Base-by-base conservation (phyloP, 2,113 vertebrate genomes). In the Anhinga anhinga region DNA sequence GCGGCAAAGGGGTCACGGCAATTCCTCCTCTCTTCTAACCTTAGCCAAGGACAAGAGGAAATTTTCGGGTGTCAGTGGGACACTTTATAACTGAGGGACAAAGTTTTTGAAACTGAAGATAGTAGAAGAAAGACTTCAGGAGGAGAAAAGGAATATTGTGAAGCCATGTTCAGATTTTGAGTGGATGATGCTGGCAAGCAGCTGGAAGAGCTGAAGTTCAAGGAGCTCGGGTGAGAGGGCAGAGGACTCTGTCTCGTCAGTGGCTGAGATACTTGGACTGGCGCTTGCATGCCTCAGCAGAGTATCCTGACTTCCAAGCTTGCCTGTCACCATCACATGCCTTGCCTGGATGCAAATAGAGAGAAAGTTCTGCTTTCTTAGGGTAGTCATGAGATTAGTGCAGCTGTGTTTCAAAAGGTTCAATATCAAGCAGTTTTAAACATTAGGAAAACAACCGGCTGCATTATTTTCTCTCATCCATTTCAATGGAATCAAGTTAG, bases 201-300 rank as follows among this genome's bases (percentile, higher is more conserved):
- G 58, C 45, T 59, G 87, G 82, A 73, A 63, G 58, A 76, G 79
- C 49, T 76, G 84, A 55, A 96, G 94, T 93, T 96, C 91, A 95
- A 94, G 94, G 66, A 93, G 91, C 69, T 96, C 0, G 78, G 73
- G 78, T 90, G 77, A 94, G 91, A 93, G 88, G 84, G 61, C 89
- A 93, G 74, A 88, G 78, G 77, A 82, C 42, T 32, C 63, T 53
- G 77, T 61, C 83, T 73, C 77, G 11, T 52, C 83, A 52, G 59
- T 15, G 55, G 25, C 93, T 12, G 45, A 85, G 73, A n/a, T 93
- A 66, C 73, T 94, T 58, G 91, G 89, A 34, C 86, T 79, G 88
- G 86, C 7, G 22, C 91, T 94, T 26, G 61, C 2, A 8, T 4
- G 22, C 88, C 88, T 95, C 45, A 1, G 90, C 86, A 62, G 42